Conservation (phyloP, 2,888 invertebrate genomes). For the Syrista parreyssii region DNA sequence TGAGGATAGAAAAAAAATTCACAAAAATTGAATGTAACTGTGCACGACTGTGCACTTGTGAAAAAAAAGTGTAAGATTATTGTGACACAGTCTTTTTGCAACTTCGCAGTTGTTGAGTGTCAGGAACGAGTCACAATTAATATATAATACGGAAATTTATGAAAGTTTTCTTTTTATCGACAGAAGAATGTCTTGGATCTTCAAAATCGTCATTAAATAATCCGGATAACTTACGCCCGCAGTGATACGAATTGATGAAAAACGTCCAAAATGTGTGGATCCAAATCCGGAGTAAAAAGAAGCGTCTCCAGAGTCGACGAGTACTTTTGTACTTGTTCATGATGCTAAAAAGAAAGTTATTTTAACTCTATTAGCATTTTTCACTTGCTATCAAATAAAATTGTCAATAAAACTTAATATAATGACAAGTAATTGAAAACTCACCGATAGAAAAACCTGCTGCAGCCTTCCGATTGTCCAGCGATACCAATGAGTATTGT, state of each 20-base stretch:
- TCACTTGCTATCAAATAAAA: conserved; percentile 14
- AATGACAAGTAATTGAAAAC: conserved; percentile 43
- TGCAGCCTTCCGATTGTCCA: conserved; percentile 95
- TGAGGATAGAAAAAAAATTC: not conserved
- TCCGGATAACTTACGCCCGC: conserved; percentile 70
- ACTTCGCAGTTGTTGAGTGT: not conserved
- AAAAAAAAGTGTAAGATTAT: not conserved
- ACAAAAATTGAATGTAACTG: not conserved
- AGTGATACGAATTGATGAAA: conserved; percentile 98
- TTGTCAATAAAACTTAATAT: conserved; percentile 6
- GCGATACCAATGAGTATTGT: conserved; percentile 94
- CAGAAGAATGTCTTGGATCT: not conserved
- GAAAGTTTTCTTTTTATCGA: not conserved
- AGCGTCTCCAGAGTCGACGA: conserved; percentile 94
- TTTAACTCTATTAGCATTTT: not conserved
- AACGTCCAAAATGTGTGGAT: conserved; percentile 94
- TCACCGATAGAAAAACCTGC: conserved; percentile 93
- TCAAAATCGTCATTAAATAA: not conserved
- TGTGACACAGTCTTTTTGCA: not conserved
- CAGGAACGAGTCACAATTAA: not conserved
- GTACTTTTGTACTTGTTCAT: conserved; percentile 97
- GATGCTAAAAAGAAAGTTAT: conserved; percentile 79
- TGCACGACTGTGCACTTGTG: not conserved
- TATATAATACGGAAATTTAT: not conserved
- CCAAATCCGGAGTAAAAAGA: conserved; percentile 95